Evolutionary conservation across 1,140 invertebrate genomes (phyloP).

Genomic region (Neodiprion pinetum): DNA sequence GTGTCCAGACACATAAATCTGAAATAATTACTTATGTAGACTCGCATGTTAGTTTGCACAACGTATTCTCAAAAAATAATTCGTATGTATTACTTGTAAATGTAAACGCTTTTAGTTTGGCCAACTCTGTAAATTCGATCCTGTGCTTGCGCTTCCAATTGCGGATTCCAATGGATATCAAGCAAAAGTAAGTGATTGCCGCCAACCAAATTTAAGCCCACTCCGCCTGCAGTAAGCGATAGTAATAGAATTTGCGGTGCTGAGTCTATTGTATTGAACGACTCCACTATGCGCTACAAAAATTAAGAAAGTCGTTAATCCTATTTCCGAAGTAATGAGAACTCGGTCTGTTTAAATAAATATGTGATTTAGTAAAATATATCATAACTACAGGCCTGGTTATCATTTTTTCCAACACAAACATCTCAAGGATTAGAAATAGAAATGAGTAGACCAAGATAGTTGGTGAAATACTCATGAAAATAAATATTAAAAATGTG

Average conservation of each 20-base stretch:
- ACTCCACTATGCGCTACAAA: constrained; percentile 66
- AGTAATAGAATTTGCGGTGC: constrained; percentile 73
- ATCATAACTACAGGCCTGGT: too few relatives aligned
- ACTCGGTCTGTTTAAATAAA: too few relatives aligned
- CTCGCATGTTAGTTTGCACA: background rate
- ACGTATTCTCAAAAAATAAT: constrained; percentile 10
- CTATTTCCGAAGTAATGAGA: background rate
- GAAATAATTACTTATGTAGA: constrained; percentile 36
- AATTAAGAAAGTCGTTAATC: constrained; percentile 39
- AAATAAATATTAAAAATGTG: too few relatives aligned
- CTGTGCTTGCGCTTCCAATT: constrained; percentile 89
- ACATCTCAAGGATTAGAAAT: background rate
- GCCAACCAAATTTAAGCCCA: constrained; percentile 89
- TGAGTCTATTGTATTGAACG: constrained; percentile 72
- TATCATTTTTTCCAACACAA: too few relatives aligned
- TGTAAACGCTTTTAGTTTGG: constrained; percentile 79
- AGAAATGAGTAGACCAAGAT: background rate
- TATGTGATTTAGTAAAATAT: too few relatives aligned
- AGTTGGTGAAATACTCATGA: background rate
- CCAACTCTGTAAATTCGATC: constrained; percentile 92
- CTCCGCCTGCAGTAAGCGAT: constrained; percentile 88
- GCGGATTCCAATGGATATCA: constrained; percentile 96
- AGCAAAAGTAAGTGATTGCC: constrained; percentile 89
- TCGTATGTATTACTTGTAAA: constrained; percentile 75
- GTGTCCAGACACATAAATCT: constrained; percentile 85